A percentile compares a stretch with the other conserved stretches of the same genome.
Conservation (phyloP, 2,113 vertebrate species). For the Setophaga coronata region DNA sequence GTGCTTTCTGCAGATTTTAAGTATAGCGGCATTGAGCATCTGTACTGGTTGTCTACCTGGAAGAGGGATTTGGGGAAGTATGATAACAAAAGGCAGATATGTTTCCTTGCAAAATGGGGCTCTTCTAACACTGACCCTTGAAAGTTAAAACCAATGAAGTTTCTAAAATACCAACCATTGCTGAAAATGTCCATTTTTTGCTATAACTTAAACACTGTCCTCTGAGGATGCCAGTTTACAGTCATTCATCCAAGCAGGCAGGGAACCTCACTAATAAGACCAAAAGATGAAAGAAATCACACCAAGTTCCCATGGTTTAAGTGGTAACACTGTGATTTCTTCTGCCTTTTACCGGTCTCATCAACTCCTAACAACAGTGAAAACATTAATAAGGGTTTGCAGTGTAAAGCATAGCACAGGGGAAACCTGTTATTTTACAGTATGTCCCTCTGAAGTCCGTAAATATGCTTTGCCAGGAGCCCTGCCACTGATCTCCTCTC, state of each 20-base stretch:
- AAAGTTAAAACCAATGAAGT: background rate
- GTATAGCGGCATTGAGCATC: background rate
- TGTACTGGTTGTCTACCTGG: background rate
- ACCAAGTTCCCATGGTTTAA: background rate
- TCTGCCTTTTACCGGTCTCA: background rate
- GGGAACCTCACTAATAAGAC: background rate
- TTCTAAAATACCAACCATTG: background rate
- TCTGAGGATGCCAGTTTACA: background rate
- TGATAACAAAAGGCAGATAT: background rate
- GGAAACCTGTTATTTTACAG: constrained; percentile 11
- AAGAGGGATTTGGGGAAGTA: background rate
- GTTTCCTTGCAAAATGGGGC: background rate
- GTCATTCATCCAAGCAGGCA: background rate
- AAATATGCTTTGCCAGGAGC: background rate
- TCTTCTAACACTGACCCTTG: background rate
- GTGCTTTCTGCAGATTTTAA: background rate
- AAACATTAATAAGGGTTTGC: background rate
- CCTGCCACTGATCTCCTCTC: background rate
- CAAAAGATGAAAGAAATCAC: constrained; percentile 18
- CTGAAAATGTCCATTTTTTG: background rate
- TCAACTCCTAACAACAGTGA: background rate
- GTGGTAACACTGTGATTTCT: background rate
- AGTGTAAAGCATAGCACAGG: background rate
- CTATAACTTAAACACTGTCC: background rate
- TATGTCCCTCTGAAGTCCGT: background rate